These are phyloP conservation scores for Pangasianodon hypophthalmus DNA, from an alignment of 2,113 vertebrate genomes.

Conservation along the genomic window DNA sequence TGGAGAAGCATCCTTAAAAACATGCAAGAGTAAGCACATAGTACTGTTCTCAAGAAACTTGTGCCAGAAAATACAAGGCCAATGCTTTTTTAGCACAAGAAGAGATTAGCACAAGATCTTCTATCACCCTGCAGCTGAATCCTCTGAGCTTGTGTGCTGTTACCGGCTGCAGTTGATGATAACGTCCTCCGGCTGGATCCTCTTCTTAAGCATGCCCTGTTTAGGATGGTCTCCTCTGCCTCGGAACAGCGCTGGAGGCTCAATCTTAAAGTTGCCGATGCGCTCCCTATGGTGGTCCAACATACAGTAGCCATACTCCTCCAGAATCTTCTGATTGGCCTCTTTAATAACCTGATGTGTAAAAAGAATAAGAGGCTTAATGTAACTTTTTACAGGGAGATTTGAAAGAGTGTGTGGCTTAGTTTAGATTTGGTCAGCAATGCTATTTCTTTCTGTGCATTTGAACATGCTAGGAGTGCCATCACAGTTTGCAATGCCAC, in stretches of 20 bases:
- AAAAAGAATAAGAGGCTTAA: neutral
- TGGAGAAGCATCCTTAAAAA: neutral
- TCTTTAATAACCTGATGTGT: conserved; percentile 66
- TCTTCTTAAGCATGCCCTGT: conserved; percentile 75
- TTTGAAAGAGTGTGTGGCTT: neutral
- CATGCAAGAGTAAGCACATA: neutral
- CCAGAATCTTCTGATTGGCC: conserved; percentile 68
- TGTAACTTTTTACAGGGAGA: neutral
- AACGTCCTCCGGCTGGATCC: conserved; percentile 73
- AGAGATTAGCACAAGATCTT: conserved; percentile 1
- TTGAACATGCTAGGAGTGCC: neutral
- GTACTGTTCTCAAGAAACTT: neutral
- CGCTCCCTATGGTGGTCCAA: conserved; percentile 69
- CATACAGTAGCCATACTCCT: conserved; percentile 73
- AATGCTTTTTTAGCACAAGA: neutral
- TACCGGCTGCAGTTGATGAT: conserved; percentile 73
- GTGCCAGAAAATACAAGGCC: neutral
- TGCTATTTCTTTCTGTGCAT: neutral
- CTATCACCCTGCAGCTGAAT: neutral
- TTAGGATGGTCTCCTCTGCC: conserved; percentile 74
- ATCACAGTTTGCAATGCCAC: neutral
- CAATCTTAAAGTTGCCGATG: conserved; percentile 73
- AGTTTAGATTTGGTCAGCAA: neutral
- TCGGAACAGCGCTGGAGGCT: conserved; percentile 70
- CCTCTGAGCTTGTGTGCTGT: conserved; percentile 36